Evolutionary conservation across 2,113 vertebrate species (phyloP).

Genomic region (Corythornis madagascariensis): DNA sequence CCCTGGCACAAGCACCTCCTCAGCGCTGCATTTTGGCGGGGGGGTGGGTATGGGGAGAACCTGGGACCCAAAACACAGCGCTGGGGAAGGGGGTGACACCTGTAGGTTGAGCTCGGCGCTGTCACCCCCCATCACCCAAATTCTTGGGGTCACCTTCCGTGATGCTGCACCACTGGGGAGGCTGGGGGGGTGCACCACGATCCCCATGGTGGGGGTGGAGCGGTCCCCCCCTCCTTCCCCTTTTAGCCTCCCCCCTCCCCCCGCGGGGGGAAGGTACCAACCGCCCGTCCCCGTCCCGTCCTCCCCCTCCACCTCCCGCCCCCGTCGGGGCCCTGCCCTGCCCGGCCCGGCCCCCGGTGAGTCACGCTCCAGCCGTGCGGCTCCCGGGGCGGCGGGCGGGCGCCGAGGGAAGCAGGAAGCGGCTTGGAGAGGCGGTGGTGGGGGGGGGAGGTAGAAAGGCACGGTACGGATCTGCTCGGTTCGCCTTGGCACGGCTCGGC

Average conservation of each 20-base stretch:
- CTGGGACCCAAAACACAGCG: no score
- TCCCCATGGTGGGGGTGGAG: not conserved
- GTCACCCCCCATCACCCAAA: not conserved
- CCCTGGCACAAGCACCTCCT: not conserved
- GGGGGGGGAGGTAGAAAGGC: not conserved
- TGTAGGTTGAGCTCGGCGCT: no score
- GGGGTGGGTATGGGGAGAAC: not conserved
- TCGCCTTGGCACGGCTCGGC: not conserved
- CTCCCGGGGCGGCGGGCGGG: constrained; percentile 35
- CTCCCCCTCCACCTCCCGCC: not conserved
- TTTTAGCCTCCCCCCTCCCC: not conserved
- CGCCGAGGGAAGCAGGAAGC: constrained; percentile 38
- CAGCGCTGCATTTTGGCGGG: no score
- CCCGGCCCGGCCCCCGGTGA: constrained; percentile 45
- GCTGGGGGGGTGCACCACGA: not conserved
- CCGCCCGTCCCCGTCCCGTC: not conserved
- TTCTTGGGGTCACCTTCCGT: not conserved
- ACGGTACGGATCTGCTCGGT: not conserved
- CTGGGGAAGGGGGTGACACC: no score
- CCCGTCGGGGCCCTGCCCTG: not conserved
- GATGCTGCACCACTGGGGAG: not conserved
- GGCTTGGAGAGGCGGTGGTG: not conserved
- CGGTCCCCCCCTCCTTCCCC: not conserved
- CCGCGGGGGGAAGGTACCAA: not conserved
- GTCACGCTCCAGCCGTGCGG: constrained; percentile 32